A percentile compares a stretch with the other conserved stretches of the same genome.
Evolutionary conservation across 1,140 invertebrate species (phyloP).

Genomic region (Lasioglossum baleicum): DNA sequence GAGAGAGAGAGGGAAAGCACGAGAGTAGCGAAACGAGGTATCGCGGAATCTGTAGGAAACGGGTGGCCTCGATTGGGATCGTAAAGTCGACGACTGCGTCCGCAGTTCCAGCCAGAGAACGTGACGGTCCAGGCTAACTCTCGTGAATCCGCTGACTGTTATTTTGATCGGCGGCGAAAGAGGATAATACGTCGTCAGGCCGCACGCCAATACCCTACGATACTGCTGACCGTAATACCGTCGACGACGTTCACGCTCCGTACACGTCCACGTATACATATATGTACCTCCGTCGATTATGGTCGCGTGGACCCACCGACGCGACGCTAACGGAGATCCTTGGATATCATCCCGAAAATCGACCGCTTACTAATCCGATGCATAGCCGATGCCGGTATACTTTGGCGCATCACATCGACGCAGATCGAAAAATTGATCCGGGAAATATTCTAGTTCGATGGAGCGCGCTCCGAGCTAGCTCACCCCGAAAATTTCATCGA

Average conservation of each 20-base stretch:
- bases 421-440: no score
- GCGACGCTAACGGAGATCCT: no score
- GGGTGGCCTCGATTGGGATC: background rate
- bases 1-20: no score
- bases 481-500: no score
- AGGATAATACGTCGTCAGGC: conserved; percentile 15
- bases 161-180: conserved; percentile 15
- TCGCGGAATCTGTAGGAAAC: background rate
- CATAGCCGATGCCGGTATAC: no score
- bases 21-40: background rate
- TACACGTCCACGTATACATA: background rate
- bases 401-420: no score
- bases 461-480: no score
- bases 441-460: no score
- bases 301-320: background rate
- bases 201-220: conserved; percentile 6
- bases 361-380: background rate
- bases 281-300: background rate
- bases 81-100: conserved; percentile 1
- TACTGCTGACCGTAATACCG: conserved; percentile 16
- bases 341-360: background rate
- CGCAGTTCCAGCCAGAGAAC: background rate
- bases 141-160: conserved; percentile 17
- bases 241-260: background rate
- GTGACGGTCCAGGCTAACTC: background rate